phyloP scores from a whole-genome alignment of 2,797 vertebrate species.

The Cephalopachus bancanus region DNA sequence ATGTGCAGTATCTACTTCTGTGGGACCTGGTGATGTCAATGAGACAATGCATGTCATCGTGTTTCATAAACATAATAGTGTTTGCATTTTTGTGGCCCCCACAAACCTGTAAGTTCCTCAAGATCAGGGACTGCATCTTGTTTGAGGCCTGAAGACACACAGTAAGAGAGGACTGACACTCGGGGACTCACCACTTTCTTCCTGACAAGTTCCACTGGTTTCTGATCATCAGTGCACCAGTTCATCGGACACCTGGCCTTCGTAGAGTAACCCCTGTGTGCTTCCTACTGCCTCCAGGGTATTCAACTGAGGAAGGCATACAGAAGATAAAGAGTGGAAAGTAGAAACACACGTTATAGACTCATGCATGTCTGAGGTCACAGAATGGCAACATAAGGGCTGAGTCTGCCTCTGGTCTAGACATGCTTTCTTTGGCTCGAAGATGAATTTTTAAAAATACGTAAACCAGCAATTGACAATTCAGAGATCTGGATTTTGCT shows the following conservation, averaged over 20 bases:
- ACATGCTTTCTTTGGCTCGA: neutral
- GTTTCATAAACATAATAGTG: neutral
- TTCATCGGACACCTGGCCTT: neutral
- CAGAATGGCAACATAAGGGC: neutral
- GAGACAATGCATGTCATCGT: neutral
- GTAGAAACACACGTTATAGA: neutral
- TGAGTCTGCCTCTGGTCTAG: neutral
- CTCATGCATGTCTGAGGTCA: neutral
- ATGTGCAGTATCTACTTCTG: accelerated
- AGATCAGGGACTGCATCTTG: neutral
- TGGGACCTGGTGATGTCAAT: neutral
- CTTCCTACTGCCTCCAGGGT: neutral
- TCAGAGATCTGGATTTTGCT: neutral
- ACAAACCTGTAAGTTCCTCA: neutral
- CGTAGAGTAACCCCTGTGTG: neutral
- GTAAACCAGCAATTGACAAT: slow-evolving; percentile 35
- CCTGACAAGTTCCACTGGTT: neutral
- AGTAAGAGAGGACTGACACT: neutral
- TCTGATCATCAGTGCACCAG: neutral
- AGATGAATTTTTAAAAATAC: neutral
- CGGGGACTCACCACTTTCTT: neutral
- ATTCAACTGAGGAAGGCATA: neutral
- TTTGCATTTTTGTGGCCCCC: neutral
- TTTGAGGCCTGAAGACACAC: neutral
- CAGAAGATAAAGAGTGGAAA: slow-evolving; percentile 30